Percentiles rank a stretch among this genome's conserved stretches.
These are phyloP conservation scores for Meriones unguiculatus DNA, from an alignment of 2,113 vertebrate genomes.

Conservation along the genomic window DNA sequence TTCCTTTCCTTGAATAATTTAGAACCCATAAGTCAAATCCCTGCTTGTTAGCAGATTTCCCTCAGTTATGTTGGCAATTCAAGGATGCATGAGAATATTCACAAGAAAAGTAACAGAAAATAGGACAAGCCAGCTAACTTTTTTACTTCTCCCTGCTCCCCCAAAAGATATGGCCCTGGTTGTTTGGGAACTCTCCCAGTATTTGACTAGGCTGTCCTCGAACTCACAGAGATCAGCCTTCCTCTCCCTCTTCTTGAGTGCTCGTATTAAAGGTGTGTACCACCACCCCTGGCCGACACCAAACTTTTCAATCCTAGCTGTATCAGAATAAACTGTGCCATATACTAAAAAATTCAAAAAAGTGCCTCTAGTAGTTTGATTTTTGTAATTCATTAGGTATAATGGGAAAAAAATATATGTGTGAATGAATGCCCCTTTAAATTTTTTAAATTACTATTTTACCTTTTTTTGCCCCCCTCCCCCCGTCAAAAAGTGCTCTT, in stretches of 20 bases:
- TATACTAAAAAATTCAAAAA: neutral
- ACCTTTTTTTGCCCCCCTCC: neutral
- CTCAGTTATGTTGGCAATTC: neutral
- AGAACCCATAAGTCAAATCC: neutral
- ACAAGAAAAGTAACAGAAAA: conserved; percentile 5
- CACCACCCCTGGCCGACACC: neutral
- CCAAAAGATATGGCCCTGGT: neutral
- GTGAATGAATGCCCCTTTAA: neutral
- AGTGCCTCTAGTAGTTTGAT: neutral
- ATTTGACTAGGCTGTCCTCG: neutral
- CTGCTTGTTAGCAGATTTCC: neutral
- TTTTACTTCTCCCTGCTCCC: neutral
- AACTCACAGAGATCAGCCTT: neutral
- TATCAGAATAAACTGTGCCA: neutral
- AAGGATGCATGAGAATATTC: neutral
- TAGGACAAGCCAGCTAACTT: neutral
- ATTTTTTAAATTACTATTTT: neutral
- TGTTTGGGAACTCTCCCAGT: neutral
- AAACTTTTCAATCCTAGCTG: neutral
- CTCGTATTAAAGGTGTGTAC: neutral
- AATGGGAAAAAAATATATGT: neutral
- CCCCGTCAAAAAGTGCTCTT: neutral
- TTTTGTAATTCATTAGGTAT: neutral
- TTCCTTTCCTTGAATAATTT: neutral
- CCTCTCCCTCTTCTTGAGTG: neutral